phyloP scores from a whole-genome alignment of 2,797 vertebrate genomes.

The Myotis myotis region DNA sequence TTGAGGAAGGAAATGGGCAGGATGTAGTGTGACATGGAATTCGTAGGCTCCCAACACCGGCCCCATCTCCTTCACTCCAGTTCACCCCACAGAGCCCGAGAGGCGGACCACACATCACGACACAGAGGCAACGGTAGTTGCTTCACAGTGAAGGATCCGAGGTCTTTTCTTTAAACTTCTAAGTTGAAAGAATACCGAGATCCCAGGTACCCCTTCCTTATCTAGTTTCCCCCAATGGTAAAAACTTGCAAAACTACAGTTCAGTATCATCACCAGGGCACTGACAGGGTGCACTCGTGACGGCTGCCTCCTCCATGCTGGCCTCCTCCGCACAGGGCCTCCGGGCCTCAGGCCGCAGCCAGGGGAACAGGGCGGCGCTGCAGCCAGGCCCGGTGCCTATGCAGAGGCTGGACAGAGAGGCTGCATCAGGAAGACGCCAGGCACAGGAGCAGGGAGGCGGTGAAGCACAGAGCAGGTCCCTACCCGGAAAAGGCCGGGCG shows the following conservation, averaged over 20 bases:
- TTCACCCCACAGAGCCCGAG: rapidly evolving
- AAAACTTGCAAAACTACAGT: background rate
- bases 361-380: background rate
- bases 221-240: background rate
- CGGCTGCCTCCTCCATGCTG: no score
- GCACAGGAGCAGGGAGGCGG: no score
- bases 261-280: background rate
- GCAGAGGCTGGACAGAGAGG: background rate
- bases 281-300: rapidly evolving
- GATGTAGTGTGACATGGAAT: rapidly evolving
- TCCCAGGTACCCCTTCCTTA: background rate
- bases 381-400: background rate
- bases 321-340: no score
- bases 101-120: rapidly evolving
- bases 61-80: background rate
- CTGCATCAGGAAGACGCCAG: no score
- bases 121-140: no score
- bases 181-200: background rate
- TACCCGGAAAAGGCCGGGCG: background rate
- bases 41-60: background rate
- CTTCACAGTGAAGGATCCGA: background rate
- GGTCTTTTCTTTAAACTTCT: background rate
- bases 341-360: background rate
- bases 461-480: background rate
- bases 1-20: background rate